Evolutionary conservation across 53 echinoderm and acorn worm genomes (phyloP).

Genomic region (Echinometra lucunter): DNA sequence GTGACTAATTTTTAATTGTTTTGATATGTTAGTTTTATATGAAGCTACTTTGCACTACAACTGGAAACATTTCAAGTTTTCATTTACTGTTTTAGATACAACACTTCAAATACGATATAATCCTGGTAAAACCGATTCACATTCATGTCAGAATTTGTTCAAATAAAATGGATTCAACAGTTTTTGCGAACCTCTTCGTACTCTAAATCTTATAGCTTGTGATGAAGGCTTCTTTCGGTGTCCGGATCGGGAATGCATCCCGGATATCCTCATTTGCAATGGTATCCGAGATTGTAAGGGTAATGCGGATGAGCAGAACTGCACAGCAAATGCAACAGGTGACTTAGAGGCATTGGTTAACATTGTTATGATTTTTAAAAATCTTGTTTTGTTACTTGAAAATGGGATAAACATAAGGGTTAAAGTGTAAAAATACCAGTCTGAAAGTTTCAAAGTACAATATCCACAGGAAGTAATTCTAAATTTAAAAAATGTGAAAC

Average conservation of each 20-base stretch:
- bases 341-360: no score
- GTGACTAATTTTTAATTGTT: no score
- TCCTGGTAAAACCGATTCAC: not conserved
- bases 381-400: no score
- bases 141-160: not conserved
- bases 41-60: no score
- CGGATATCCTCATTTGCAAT: slow-evolving; percentile 36
- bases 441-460: no score
- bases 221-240: slow-evolving; percentile 48
- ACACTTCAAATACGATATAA: not conserved
- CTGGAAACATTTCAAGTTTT: no score
- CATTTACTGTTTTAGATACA: not conserved
- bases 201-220: not conserved
- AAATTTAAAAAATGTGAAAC: no score
- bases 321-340: slow-evolving; percentile 27
- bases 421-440: no score
- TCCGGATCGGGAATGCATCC: slow-evolving; percentile 42
- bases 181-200: not conserved
- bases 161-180: not conserved
- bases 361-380: not conserved
- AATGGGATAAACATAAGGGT: no score
- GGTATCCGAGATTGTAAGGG: slow-evolving; percentile 60
- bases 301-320: slow-evolving; percentile 44
- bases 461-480: no score
- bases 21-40: no score